A percentile compares a stretch with the other conserved stretches of the same genome.
phyloP scores from a whole-genome alignment of 2,888 invertebrate species.

The Heliconius hortense region DNA sequence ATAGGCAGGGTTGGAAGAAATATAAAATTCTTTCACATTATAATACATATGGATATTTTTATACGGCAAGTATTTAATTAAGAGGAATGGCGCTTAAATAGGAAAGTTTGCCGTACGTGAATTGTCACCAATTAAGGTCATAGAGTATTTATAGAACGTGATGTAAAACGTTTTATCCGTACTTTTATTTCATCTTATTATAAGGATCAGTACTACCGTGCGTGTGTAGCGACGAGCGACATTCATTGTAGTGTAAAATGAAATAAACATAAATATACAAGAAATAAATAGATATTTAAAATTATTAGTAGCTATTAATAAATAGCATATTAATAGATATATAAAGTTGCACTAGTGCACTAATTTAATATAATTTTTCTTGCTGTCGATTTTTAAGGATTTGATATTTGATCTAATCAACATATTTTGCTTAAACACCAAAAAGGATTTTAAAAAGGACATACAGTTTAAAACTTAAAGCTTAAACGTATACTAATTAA shows the following conservation, averaged over 20 bases:
- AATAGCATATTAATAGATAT: not conserved
- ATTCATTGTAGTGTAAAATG: not conserved
- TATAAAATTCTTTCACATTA: slow-evolving; percentile 3
- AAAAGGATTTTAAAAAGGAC: not conserved
- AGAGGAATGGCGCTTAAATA: slow-evolving; percentile 15
- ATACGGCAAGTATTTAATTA: not conserved
- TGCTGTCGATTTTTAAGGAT: not conserved
- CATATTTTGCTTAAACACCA: not conserved
- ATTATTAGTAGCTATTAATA: not conserved
- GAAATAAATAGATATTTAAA: not conserved
- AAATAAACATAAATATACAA: not conserved
- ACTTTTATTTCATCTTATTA: slow-evolving; percentile 3
- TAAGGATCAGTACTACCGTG: slow-evolving; percentile 10
- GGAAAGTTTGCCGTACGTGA: slow-evolving; percentile 18
- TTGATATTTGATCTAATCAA: not conserved
- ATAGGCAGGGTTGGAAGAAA: slow-evolving; percentile 56
- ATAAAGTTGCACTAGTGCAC: not conserved
- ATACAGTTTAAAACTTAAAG: not conserved
- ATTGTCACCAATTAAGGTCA: slow-evolving; percentile 23
- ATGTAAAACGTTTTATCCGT: slow-evolving; percentile 4
- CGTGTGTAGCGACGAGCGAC: not conserved
- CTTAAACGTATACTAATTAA: not conserved
- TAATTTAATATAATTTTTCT: not conserved
- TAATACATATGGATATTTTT: not conserved
- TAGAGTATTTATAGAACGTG: slow-evolving; percentile 25